Base-by-base conservation (phyloP, 2,797 vertebrate genomes). In the Sparus aurata region DNA sequence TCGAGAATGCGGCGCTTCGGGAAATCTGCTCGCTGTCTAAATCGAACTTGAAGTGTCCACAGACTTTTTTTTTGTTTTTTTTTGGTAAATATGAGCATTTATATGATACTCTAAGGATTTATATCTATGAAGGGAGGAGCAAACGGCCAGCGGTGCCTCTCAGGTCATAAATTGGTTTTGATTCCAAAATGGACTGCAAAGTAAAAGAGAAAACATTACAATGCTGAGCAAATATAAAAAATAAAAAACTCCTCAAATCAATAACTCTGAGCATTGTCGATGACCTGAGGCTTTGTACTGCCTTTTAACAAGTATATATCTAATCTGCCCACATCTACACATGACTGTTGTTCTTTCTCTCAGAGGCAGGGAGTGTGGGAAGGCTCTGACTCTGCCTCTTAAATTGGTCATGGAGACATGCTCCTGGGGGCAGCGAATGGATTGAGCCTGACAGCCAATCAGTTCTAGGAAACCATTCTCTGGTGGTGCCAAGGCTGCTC, bases 361-460 rank as follows among this genome's bases (percentile, higher is more conserved):
- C 79, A 73, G 75, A 87, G 80, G 49, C 86, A 88, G 80, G 58
- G 92, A 91, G 92, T 93, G 91, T 93, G 91, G 90, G 92, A 94
- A 94, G 93, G 81, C 75, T 93, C 89, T 80, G 85, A 87, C 90
- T 91, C 84, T 78, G 88, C 82, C 75, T 90, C 91, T 84, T 89
- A 93, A 93, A 92, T 91, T 91, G 92, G 90, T 92, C 85, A 83
- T 89, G 85, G 83, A 93, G 86, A 91, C 86, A 82, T 83, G 89
- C 86, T 90, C 94, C 79, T 75, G 77, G 81, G 88, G 87, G 87
- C 86, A 85, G 86, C 61, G 76, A 89, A 86, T 71, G 92, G 91
- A 95, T 92, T 91, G 85, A 90, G 89, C 74, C 84, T 89, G 83
- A 90, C 91, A 93, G 90, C 87, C 88, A 91, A 90, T 92, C 91